phyloP scores from a whole-genome alignment of 2,797 vertebrate genomes.

The Neomorphus geoffroyi region DNA sequence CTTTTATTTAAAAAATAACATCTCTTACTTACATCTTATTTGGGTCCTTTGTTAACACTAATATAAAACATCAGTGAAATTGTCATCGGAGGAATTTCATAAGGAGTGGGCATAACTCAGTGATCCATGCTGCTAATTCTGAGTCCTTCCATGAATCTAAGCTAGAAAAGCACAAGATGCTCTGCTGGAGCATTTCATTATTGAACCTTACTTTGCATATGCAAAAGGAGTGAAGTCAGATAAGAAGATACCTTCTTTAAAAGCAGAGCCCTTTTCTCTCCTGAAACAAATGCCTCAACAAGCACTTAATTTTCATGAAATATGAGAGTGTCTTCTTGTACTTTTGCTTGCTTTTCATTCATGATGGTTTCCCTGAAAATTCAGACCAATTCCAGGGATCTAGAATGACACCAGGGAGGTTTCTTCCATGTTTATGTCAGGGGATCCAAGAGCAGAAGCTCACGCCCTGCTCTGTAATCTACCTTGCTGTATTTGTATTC shows the following conservation, averaged over 20 bases:
- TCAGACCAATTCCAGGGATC: neutral
- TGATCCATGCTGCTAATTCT: neutral
- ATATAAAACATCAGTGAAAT: constrained; percentile 71
- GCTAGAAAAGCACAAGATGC: neutral
- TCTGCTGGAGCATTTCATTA: neutral
- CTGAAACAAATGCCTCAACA: neutral
- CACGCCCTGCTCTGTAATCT: neutral
- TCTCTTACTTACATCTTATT: constrained; percentile 69
- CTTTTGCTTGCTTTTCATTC: neutral
- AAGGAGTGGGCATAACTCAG: constrained; percentile 34
- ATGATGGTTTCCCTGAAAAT: neutral
- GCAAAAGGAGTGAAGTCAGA: neutral
- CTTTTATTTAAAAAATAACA: constrained; percentile 78
- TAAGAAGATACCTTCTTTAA: neutral
- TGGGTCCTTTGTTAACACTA: constrained; percentile 60
- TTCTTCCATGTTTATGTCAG: neutral
- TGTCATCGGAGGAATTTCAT: constrained; percentile 65
- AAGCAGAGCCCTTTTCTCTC: neutral
- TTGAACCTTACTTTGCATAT: neutral
- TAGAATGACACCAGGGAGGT: neutral
- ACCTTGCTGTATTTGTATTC: neutral
- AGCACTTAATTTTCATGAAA: neutral
- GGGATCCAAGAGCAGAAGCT: neutral
- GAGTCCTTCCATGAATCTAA: neutral
- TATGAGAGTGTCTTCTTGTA: neutral